Evolutionary conservation across 2,888 invertebrate species (phyloP).

Genomic region (Nemoura dubitans): DNA sequence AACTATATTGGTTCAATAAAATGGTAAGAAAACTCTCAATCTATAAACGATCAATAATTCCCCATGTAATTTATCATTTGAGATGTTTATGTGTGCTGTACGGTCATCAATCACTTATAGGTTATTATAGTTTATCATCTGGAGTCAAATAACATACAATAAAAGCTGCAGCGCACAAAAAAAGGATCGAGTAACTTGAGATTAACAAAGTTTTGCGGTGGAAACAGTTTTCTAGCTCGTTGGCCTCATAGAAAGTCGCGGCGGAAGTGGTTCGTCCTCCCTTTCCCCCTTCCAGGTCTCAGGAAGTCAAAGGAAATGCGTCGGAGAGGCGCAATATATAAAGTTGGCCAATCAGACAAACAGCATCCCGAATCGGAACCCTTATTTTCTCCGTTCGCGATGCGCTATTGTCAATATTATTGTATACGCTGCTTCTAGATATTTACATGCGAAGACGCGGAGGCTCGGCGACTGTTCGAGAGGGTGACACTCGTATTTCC

Average conservation of each 20-base stretch:
- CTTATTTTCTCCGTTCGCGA: neutral
- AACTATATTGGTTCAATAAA: neutral
- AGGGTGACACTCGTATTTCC: neutral
- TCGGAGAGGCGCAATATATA: neutral
- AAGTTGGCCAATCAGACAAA: neutral
- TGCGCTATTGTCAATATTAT: neutral
- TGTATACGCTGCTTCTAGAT: neutral
- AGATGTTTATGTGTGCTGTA: neutral
- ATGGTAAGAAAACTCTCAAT: neutral
- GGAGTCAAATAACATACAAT: neutral
- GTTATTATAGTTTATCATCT: neutral
- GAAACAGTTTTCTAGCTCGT: conserved; percentile 1
- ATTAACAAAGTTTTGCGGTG: conserved; percentile 9
- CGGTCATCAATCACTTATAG: neutral
- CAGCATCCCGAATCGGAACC: neutral
- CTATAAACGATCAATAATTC: neutral
- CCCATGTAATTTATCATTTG: neutral
- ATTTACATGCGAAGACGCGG: neutral
- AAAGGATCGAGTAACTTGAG: neutral
- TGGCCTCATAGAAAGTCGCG: conserved; percentile 15
- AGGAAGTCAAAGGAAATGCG: conserved; percentile 9
- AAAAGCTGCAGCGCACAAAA: neutral
- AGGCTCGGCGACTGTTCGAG: neutral
- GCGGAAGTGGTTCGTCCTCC: neutral
- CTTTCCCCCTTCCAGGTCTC: neutral